Conservation (phyloP, 2,888 invertebrate genomes). For the Blastobasis adustella region DNA sequence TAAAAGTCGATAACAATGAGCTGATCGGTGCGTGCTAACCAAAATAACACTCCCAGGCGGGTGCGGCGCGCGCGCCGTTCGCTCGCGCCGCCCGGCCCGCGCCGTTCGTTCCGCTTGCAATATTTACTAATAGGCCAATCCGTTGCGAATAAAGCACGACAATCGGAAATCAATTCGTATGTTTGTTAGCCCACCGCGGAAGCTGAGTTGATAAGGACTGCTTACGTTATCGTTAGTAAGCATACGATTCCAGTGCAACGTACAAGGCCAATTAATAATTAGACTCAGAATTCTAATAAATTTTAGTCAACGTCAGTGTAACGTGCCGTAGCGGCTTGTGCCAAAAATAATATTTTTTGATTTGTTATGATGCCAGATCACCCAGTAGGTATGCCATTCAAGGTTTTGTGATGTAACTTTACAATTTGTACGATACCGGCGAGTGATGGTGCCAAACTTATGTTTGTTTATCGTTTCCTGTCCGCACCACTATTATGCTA, state of each 20-base stretch:
- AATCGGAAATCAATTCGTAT: too few species aligned
- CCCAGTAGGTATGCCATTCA: neutral
- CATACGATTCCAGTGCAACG: too few species aligned
- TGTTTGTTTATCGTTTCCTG: neutral
- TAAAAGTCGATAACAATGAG: constrained; percentile 50
- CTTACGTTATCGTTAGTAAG: too few species aligned
- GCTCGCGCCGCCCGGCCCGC: neutral
- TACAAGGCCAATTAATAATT: too few species aligned
- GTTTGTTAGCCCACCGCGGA: too few species aligned
- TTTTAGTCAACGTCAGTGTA: neutral
- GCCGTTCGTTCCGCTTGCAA: neutral
- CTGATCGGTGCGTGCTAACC: constrained; percentile 40
- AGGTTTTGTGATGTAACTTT: constrained; percentile 1
- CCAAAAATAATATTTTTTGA: constrained; percentile 8
- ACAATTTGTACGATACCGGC: neutral
- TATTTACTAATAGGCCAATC: too few species aligned
- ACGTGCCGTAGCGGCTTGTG: neutral
- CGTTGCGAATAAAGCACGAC: too few species aligned
- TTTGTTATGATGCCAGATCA: constrained; percentile 7
- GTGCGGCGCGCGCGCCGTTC: constrained; percentile 6
- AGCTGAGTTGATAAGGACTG: too few species aligned
- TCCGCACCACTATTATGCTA: too few species aligned
- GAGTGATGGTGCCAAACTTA: neutral
- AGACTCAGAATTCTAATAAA: neutral
- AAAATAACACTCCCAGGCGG: constrained; percentile 64